Evolutionary conservation across 2,888 invertebrate species (phyloP), one percentile per base, ranked within the genome.

Genomic region (Leucoptera coffeella): DNA sequence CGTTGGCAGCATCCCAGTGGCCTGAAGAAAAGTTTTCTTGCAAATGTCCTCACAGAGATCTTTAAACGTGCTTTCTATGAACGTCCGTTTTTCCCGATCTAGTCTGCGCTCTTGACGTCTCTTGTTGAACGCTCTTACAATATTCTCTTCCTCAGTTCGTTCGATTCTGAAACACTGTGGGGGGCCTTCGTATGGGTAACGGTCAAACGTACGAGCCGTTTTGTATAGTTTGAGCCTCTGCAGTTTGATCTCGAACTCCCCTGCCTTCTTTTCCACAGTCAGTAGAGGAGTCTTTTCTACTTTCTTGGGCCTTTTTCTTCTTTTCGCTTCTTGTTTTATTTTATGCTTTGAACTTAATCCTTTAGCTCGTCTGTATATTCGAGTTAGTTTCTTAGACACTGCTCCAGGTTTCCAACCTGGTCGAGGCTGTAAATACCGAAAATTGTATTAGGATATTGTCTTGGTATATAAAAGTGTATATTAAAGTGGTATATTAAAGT

Each of bases 31-130:
- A 11, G 69, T 64, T 36, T 62, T 64, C 2, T 60, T 26, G 34
- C 69, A 69, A 32, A 69, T 64, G 22, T 69, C 65, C 24, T 59
- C 37, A 32, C 69, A 69, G 50, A 67, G 52, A 30, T 69, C 51
- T 29, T 36, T 50, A 34, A 69, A 69, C 19, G 67, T 50, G 29
- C 57, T 57, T 33, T 67, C 59, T 30, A 69, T 56, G 31, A 60
- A 67, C 21, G 47, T 42, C 8, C 65, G 54, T 34, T 67, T 56
- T 25, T 45, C 53, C 41, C 59, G 55, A 34, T 64, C 61, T 2
- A 64, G 42, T 7, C 62, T 43, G 33, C 65, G 50, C 21, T 43
- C 47, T 10, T 38, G 48, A 4, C 64, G 53, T 29, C 56, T 56
- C 33, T 52, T 62, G 37, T 49, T 61, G 39, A 48, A 52, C 25